Evolutionary conservation across 2,797 vertebrate genomes (phyloP).

Genomic region (Micropoecilia bifurca): DNA sequence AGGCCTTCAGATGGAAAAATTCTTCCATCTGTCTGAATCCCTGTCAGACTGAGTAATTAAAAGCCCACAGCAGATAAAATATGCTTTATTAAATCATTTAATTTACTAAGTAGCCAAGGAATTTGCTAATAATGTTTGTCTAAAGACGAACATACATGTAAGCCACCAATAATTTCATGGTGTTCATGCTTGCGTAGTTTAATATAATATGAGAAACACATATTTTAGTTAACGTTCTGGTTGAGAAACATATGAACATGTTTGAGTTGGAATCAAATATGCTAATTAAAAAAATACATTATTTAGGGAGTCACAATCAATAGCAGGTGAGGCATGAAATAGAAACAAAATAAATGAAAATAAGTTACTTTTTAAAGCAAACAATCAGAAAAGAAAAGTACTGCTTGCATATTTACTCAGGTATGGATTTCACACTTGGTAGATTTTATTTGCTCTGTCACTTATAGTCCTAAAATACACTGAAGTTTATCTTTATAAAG

Average conservation of each 20-base stretch:
- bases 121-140: neutral
- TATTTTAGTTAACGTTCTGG: neutral
- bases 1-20: slow-evolving; percentile 35
- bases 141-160: neutral
- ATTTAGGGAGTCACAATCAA: neutral
- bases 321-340: neutral
- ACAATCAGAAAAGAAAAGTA: neutral
- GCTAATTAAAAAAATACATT: neutral
- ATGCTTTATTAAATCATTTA: neutral
- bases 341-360: neutral
- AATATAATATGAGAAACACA: neutral
- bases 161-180: neutral
- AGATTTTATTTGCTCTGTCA: neutral
- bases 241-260: neutral
- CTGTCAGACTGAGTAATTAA: slow-evolving; percentile 40
- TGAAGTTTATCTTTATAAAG: neutral
- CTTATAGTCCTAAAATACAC: neutral
- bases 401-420: neutral
- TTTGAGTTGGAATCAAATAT: neutral
- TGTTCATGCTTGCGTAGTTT: neutral
- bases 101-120: neutral
- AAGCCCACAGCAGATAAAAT: slow-evolving; percentile 28
- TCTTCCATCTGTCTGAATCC: slow-evolving; percentile 31
- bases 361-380: neutral
- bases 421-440: neutral